Conservation (phyloP, 2,888 invertebrate genomes). For the Himalopsyche anomala region DNA sequence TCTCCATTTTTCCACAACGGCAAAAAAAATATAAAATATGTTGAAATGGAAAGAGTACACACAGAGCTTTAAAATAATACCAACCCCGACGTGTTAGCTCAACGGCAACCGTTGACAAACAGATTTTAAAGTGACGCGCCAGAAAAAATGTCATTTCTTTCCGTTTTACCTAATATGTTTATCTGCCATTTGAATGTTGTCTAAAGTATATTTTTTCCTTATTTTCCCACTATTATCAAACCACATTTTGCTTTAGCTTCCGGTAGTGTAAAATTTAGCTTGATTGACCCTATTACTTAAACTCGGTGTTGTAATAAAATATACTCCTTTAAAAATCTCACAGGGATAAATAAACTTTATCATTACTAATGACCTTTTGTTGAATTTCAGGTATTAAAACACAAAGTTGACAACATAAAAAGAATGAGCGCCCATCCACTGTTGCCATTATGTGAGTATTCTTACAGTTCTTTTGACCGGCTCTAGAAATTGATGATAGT, state of each 20-base stretch:
- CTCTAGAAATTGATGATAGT: too few relatives aligned
- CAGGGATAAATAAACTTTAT: slow-evolving; percentile 64
- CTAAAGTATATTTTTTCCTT: background rate
- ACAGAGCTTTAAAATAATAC: too few relatives aligned
- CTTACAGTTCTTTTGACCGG: too few relatives aligned
- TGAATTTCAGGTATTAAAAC: slow-evolving; percentile 88
- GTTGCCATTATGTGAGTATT: slow-evolving; percentile 93
- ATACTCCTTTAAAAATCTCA: slow-evolving; percentile 66
- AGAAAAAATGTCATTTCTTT: too few relatives aligned
- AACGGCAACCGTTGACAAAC: too few relatives aligned
- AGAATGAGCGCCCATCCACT: slow-evolving; percentile 97
- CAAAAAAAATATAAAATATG: too few relatives aligned
- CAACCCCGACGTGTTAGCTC: too few relatives aligned
- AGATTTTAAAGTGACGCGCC: too few relatives aligned
- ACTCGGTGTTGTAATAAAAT: slow-evolving; percentile 44
- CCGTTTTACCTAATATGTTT: too few relatives aligned
- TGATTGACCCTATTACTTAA: background rate
- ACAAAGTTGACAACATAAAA: slow-evolving; percentile 95
- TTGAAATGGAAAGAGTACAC: too few relatives aligned
- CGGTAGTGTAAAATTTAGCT: background rate
- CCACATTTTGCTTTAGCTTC: slow-evolving; percentile 28
- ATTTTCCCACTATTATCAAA: background rate
- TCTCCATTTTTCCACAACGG: too few relatives aligned
- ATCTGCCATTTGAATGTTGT: too few relatives aligned
- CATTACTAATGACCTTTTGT: slow-evolving; percentile 67